Evolutionary conservation across 2,113 vertebrate genomes (phyloP).

Genomic region (Trachemys scripta): DNA sequence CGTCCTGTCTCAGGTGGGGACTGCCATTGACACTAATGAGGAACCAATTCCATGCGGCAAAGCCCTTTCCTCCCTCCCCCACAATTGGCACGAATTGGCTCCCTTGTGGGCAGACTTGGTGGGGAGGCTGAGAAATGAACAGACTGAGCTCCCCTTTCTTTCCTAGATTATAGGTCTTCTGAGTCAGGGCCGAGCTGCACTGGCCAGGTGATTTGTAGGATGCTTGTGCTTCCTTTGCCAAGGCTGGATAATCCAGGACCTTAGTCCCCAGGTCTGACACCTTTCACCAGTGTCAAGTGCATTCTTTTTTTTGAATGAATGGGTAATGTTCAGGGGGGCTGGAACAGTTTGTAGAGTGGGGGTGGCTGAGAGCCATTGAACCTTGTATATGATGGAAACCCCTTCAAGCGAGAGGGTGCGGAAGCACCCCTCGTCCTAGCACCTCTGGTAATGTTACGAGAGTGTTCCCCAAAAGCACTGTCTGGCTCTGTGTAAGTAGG

Average conservation of each 20-base stretch:
- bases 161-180: not conserved
- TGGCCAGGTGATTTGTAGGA: not conserved
- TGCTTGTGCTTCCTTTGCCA: not conserved
- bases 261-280: not conserved
- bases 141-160: not conserved
- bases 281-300: not conserved
- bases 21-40: not conserved
- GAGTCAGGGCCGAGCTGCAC: not conserved
- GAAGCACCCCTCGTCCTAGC: too few species aligned
- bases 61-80: too few species aligned
- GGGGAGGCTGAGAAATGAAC: not conserved
- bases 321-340: not conserved
- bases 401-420: too few species aligned
- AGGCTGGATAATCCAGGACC: not conserved
- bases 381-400: too few species aligned
- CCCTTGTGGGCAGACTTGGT: not conserved
- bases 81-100: not conserved
- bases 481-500: not conserved
- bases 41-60: not conserved
- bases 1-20: not conserved
- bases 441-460: not conserved
- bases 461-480: not conserved
- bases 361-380: too few species aligned
- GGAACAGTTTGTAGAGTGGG: too few species aligned
- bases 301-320: not conserved